Conservation (phyloP, 2,888 invertebrate genomes). For the Augochlorella aurata region DNA sequence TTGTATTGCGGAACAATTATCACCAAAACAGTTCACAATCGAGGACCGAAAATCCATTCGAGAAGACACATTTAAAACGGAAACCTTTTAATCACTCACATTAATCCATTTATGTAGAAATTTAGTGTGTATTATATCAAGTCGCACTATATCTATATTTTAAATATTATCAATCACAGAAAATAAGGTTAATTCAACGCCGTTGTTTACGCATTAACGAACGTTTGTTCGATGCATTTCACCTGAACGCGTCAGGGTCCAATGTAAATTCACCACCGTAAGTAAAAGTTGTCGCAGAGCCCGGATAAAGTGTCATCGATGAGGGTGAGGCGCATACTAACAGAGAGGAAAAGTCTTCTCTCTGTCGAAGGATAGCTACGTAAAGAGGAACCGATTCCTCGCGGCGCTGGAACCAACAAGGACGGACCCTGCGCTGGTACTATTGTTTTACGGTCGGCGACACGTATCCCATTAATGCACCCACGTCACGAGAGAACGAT, state of each 20-base stretch:
- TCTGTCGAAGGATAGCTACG: slow-evolving; percentile 56
- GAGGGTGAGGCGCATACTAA: slow-evolving; percentile 73
- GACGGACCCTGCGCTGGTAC: slow-evolving; percentile 41
- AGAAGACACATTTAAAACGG: not conserved
- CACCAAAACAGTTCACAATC: slow-evolving; percentile 2
- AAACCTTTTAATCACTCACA: not conserved
- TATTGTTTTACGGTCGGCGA: slow-evolving; percentile 61
- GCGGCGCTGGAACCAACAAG: slow-evolving; percentile 42
- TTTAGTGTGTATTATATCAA: not conserved
- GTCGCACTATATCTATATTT: not conserved
- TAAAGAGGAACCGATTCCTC: slow-evolving; percentile 59
- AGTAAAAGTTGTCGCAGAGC: slow-evolving; percentile 37
- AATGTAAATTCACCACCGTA: slow-evolving; percentile 5
- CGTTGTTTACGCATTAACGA: not conserved
- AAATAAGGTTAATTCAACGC: not conserved
- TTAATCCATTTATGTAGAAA: slow-evolving; percentile 3
- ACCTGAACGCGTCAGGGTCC: too few species aligned
- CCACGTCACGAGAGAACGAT: slow-evolving; percentile 58
- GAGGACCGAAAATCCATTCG: not conserved
- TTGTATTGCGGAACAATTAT: not conserved
- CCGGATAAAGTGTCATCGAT: slow-evolving; percentile 68
- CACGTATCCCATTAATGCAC: slow-evolving; percentile 56
- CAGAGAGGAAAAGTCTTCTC: slow-evolving; percentile 52
- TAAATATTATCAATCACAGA: not conserved
- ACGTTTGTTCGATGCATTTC: not conserved